phyloP scores from a whole-genome alignment of 2,797 vertebrate genomes.

The Anolis apletophallus region DNA sequence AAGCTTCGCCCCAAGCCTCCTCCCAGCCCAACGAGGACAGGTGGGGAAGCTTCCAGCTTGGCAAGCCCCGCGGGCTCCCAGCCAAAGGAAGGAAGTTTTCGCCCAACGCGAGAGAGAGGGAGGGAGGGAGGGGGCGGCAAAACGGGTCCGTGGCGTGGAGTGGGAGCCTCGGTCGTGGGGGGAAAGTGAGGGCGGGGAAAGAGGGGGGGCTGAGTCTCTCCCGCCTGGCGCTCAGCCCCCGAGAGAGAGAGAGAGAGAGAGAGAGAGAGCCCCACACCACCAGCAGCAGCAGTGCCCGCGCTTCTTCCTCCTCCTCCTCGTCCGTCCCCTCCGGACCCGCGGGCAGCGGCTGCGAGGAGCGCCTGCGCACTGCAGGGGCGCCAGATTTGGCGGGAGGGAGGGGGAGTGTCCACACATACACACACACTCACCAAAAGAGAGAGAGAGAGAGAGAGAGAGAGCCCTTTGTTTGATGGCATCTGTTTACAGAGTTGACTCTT shows the following conservation, averaged over 20 bases:
- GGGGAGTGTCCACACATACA: conserved; percentile 78
- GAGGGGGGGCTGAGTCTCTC: conserved; percentile 72
- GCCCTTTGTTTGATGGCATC: conserved; percentile 87
- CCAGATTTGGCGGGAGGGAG: conserved; percentile 93
- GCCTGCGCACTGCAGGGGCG: conserved; percentile 88
- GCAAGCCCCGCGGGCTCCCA: neutral
- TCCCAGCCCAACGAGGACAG: neutral
- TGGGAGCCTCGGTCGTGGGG: no score
- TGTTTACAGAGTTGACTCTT: conserved; percentile 88
- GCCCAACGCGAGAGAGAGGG: neutral
- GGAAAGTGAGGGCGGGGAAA: no score
- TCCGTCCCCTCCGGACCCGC: neutral
- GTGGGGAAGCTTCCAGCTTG: neutral
- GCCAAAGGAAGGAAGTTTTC: neutral
- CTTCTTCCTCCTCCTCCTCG: conserved; percentile 10
- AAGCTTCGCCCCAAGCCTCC: no score
- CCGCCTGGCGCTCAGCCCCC: conserved; percentile 22
- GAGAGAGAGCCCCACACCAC: no score
- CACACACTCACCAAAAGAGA: no score
- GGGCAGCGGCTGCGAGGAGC: conserved; percentile 63
- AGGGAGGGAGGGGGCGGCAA: neutral
- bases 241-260: no score
- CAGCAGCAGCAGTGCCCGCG: conserved; percentile 15
- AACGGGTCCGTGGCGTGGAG: neutral
- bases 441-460: neutral